A percentile compares a stretch with the other conserved stretches of the same genome.
These are phyloP conservation scores for Macrosiphum euphorbiae DNA, from an alignment of 2,888 invertebrate species.

Conservation along the genomic window DNA sequence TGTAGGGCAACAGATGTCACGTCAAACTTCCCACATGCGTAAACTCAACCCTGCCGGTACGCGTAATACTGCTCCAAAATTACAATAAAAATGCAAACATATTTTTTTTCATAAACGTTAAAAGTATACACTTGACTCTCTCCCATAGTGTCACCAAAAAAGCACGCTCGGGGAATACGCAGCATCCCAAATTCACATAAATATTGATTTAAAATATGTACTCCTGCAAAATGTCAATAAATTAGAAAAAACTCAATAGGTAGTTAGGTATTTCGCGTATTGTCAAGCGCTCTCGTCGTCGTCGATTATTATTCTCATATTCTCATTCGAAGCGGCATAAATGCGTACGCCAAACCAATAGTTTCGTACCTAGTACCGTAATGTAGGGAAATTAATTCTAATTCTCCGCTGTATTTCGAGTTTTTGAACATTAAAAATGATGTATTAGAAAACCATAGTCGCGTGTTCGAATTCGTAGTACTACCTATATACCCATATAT, in stretches of 20 bases:
- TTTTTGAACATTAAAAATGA: slow-evolving; percentile 45
- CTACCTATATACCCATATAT: background rate
- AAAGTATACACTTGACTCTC: background rate
- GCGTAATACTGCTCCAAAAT: background rate
- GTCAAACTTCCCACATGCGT: background rate
- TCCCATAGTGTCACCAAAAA: background rate
- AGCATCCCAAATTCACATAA: background rate
- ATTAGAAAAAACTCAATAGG: background rate
- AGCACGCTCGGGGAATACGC: background rate
- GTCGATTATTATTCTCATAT: background rate
- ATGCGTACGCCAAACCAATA: slow-evolving; percentile 9
- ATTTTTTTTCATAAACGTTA: background rate
- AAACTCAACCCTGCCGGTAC: background rate
- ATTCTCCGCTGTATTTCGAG: slow-evolving; percentile 16
- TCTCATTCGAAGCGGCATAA: background rate
- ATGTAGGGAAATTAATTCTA: slow-evolving; percentile 48
- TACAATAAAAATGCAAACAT: background rate
- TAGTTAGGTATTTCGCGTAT: background rate
- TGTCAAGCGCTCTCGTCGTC: background rate
- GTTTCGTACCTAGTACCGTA: slow-evolving; percentile 55
- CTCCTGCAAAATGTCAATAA: background rate
- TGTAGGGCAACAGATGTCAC: slow-evolving; percentile 34
- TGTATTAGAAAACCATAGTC: slow-evolving; percentile 16
- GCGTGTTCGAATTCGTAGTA: slow-evolving; percentile 26
- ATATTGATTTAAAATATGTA: background rate